Conservation (phyloP, 2,888 invertebrate species). For the Liopterus haemorrhoidalis region DNA sequence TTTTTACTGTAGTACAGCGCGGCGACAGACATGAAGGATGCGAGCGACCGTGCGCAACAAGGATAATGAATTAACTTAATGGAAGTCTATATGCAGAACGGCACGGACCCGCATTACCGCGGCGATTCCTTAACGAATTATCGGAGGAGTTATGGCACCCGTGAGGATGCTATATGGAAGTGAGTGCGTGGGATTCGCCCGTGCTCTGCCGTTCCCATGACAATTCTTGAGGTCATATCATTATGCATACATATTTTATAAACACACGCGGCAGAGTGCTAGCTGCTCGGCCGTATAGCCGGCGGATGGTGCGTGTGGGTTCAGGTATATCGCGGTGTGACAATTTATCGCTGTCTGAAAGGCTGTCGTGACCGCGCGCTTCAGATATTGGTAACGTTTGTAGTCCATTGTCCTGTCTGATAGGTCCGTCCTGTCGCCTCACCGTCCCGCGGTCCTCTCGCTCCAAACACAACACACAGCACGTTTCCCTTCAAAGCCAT, state of each 20-base stretch:
- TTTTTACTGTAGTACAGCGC: too few relatives aligned
- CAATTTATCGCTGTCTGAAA: conserved; percentile 15
- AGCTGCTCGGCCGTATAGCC: conserved; percentile 1
- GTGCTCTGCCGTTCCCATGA: conserved; percentile 11
- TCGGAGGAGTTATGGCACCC: conserved; percentile 12
- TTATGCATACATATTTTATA: conserved; percentile 17
- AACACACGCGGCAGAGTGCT: conserved; percentile 3
- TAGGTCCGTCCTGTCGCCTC: too few relatives aligned
- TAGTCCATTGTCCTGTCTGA: too few relatives aligned
- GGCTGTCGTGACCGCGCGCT: not conserved
- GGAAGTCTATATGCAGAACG: not conserved
- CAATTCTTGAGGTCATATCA: conserved; percentile 14
- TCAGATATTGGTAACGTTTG: too few relatives aligned
- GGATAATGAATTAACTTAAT: not conserved
- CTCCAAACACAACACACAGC: too few relatives aligned
- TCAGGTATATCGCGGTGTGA: conserved; percentile 10
- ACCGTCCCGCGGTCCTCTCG: too few relatives aligned
- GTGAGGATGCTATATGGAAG: conserved; percentile 3
- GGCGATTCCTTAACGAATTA: conserved; percentile 1
- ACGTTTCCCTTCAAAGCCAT: too few relatives aligned
- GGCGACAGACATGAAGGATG: too few relatives aligned
- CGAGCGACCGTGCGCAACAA: not conserved
- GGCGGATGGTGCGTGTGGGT: conserved; percentile 10
- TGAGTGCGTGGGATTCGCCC: conserved; percentile 11
- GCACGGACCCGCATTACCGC: not conserved